Evolutionary conservation across 2,888 invertebrate genomes (phyloP).

Genomic region (Dyspetes luteomarginatus): DNA sequence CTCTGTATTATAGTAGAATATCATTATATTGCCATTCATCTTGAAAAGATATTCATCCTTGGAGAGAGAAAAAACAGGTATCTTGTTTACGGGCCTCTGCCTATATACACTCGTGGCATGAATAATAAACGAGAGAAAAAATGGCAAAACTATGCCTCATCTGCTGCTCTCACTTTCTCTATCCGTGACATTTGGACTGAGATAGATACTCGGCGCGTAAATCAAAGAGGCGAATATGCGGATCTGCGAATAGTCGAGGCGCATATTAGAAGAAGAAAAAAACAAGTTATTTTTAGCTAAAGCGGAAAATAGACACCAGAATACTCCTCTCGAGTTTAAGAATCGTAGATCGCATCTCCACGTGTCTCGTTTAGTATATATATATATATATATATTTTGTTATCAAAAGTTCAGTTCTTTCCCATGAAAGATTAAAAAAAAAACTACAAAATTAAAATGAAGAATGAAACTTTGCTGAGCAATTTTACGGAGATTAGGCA

Average conservation of each 20-base stretch:
- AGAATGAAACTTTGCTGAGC: constrained; percentile 1
- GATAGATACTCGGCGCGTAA: constrained; percentile 4
- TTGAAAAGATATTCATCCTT: constrained; percentile 22
- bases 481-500: constrained; percentile 52
- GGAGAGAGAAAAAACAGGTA: background rate
- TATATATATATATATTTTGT: no score
- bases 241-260: background rate
- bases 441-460: no score
- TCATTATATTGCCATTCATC: constrained; percentile 33
- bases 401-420: constrained; percentile 10
- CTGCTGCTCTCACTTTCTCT: constrained; percentile 25
- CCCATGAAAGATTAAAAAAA: no score
- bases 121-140: no score
- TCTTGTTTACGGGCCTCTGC: background rate
- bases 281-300: background rate
- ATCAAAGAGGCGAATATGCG: background rate
- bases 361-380: background rate
- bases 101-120: no score
- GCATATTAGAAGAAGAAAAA: background rate
- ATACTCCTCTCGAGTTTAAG: constrained; percentile 4
- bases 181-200: constrained; percentile 41
- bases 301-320: background rate
- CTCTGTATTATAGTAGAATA: constrained; percentile 36
- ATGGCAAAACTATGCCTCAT: constrained; percentile 48
- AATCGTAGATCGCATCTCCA: constrained; percentile 16